Evolutionary conservation across 2,797 vertebrate species (phyloP).

Genomic region (Vultur gryphus): DNA sequence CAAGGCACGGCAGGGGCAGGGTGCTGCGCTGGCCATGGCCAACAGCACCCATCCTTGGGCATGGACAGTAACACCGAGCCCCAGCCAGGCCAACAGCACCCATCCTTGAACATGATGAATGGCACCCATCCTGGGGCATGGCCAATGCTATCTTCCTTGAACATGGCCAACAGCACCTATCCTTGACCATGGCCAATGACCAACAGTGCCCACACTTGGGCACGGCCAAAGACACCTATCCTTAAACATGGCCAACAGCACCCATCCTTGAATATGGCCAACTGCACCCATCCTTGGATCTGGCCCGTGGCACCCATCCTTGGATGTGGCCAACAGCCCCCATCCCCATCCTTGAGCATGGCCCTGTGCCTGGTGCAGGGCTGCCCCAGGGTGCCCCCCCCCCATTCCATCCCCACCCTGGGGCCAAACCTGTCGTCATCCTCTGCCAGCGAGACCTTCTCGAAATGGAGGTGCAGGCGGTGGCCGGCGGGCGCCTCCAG

Average conservation of each 20-base stretch:
- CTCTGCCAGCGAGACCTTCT: constrained; percentile 95
- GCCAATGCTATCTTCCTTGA: too few species aligned
- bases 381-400: fast-evolving
- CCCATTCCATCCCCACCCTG: fast-evolving
- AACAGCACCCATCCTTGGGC: neutral
- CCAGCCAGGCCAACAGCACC: neutral
- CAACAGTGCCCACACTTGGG: neutral
- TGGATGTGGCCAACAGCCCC: fast-evolving
- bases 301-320: fast-evolving
- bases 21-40: neutral
- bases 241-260: neutral
- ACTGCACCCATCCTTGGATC: neutral
- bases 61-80: neutral
- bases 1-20: neutral
- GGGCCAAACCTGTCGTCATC: constrained; percentile 93
- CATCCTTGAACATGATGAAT: neutral
- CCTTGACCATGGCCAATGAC: neutral
- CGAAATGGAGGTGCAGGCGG: constrained; percentile 92
- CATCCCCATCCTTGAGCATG: too few species aligned
- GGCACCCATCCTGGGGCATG: neutral
- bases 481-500: constrained; percentile 88
- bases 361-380: fast-evolving
- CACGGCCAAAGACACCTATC: neutral
- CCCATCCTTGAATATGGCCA: neutral
- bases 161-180: neutral